Evolutionary conservation across 2,888 invertebrate genomes (phyloP).

Genomic region (Altica lythri): DNA sequence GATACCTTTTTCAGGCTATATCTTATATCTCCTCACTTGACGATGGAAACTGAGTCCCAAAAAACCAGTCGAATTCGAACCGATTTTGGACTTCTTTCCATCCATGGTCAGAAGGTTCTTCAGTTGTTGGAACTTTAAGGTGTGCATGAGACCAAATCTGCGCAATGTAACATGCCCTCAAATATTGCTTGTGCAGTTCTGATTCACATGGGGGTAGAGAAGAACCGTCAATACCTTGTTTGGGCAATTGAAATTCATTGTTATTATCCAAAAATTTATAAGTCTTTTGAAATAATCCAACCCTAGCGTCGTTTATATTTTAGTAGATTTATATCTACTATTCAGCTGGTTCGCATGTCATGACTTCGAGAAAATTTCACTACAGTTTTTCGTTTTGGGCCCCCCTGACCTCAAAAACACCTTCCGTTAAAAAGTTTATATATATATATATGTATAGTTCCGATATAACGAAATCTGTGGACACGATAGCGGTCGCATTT

Average conservation of each 20-base stretch:
- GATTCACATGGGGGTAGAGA: conserved; percentile 2
- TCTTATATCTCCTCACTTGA: no score
- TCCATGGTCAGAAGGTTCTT: not conserved
- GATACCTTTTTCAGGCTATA: no score
- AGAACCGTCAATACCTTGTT: conserved; percentile 1
- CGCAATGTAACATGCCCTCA: conserved; percentile 6
- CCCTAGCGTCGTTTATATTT: conserved; percentile 4
- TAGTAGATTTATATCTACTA: no score
- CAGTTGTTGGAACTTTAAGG: not conserved
- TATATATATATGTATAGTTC: no score
- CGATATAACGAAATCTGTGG: no score
- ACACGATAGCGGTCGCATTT: no score
- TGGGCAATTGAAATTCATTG: not conserved
- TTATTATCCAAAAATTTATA: conserved; percentile 8
- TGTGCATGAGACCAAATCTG: conserved; percentile 11
- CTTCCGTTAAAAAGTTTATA: no score
- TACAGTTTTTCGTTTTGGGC: no score
- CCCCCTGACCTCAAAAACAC: no score
- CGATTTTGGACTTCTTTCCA: conserved; percentile 6
- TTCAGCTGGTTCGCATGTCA: no score
- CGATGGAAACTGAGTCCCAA: conserved; percentile 12
- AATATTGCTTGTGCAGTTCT: conserved; percentile 6
- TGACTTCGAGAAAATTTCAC: no score
- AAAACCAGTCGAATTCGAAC: conserved; percentile 7
- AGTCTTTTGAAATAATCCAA: not conserved